These are phyloP conservation scores for Gisinianus flammeolus DNA, from an alignment of 2,888 invertebrate species.

Conservation along the genomic window DNA sequence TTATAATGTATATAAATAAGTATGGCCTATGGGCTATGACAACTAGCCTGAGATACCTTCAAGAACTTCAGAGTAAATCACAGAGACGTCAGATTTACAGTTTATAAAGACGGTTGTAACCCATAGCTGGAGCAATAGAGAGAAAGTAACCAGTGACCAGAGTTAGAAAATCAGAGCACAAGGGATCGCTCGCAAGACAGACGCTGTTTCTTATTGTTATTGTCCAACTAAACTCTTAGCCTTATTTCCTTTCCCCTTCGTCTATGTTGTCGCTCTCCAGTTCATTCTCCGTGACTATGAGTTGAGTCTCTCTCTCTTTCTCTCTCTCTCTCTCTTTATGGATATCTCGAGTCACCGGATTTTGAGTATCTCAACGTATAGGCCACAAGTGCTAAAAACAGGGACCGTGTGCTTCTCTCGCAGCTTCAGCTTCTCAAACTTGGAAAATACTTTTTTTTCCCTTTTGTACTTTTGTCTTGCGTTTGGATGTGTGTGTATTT, in stretches of 20 bases:
- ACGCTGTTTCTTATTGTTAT: constrained; percentile 15
- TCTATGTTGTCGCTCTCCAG: neutral
- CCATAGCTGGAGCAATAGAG: too few species aligned
- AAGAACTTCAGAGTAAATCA: neutral
- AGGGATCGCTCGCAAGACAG: neutral
- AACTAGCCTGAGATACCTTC: too few species aligned
- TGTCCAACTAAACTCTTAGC: neutral
- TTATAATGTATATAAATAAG: too few species aligned
- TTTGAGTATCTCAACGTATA: neutral
- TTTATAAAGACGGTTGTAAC: neutral
- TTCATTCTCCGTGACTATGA: neutral
- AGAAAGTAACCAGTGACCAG: neutral
- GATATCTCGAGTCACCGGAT: too few species aligned
- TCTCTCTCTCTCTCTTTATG: too few species aligned
- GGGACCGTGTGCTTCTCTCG: too few species aligned
- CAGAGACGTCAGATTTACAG: constrained; percentile 5
- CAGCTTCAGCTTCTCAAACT: neutral
- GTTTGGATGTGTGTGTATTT: too few species aligned
- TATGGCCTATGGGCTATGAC: too few species aligned
- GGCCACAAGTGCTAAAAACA: neutral
- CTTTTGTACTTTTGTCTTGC: neutral
- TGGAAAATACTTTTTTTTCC: constrained; percentile 3
- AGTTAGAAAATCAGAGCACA: neutral
- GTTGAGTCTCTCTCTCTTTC: too few species aligned
- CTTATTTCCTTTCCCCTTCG: neutral